Conservation (phyloP, 2,888 invertebrate species). For the Phortica magna region DNA sequence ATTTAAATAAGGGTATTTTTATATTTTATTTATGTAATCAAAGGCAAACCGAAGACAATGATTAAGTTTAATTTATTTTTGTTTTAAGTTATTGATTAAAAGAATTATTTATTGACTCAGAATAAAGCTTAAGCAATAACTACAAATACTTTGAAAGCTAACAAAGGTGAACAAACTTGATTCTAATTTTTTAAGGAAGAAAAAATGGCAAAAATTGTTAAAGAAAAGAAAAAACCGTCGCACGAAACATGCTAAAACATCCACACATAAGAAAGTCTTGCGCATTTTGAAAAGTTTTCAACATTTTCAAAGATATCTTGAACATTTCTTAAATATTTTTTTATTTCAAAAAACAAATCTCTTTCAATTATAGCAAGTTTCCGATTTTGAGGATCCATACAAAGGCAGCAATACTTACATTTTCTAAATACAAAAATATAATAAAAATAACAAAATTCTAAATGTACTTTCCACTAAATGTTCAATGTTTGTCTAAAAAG, state of each 20-base stretch:
- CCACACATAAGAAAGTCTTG: not conserved
- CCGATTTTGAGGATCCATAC: conserved; percentile 84
- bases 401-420: conserved; percentile 91
- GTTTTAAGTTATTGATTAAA: not conserved
- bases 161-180: too few relatives aligned
- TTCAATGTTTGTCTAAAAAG: conserved; percentile 55
- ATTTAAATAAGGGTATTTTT: not conserved
- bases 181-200: not conserved
- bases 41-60: conserved; percentile 1
- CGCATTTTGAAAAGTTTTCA: conserved; percentile 3
- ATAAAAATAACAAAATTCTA: conserved; percentile 25
- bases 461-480: conserved; percentile 53
- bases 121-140: too few relatives aligned
- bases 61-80: conserved; percentile 11
- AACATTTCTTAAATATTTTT: conserved; percentile 12
- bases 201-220: not conserved
- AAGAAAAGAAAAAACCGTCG: not conserved
- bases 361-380: conserved; percentile 81
- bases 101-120: too few relatives aligned
- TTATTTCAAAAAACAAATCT: conserved; percentile 2
- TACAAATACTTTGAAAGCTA: too few relatives aligned
- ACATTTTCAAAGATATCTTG: not conserved
- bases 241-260: conserved; percentile 24
- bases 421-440: conserved; percentile 80
- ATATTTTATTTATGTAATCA: not conserved